Evolutionary conservation across 2,113 vertebrate genomes (phyloP).

Genomic region (Hirundichthys speculiger): DNA sequence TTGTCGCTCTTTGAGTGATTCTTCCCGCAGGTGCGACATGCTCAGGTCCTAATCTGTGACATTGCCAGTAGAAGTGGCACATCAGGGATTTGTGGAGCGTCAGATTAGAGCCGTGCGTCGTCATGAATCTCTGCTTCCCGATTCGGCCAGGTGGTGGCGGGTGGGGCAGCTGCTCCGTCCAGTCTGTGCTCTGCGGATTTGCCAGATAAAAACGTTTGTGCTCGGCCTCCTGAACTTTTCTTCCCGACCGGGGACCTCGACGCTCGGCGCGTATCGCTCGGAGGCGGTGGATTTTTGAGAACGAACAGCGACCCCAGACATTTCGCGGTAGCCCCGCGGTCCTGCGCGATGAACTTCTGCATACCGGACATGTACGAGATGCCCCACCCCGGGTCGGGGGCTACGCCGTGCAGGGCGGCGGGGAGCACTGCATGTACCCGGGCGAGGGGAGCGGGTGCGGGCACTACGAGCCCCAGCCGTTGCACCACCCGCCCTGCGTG

Average conservation of each 20-base stretch:
- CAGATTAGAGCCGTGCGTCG: conserved; percentile 90
- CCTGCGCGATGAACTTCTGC: conserved; percentile 90
- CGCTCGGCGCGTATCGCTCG: neutral
- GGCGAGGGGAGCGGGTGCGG: conserved; percentile 86
- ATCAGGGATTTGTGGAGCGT: conserved; percentile 87
- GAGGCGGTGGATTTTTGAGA: neutral
- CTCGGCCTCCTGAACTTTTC: conserved; percentile 8
- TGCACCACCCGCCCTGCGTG: conserved; percentile 89
- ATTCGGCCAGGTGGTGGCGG: conserved; percentile 79
- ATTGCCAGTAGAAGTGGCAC: conserved; percentile 80
- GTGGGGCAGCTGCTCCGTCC: conserved; percentile 59
- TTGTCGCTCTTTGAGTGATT: neutral
- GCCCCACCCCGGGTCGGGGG: conserved; percentile 83
- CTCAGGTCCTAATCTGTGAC: conserved; percentile 74
- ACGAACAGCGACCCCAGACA: too few species aligned
- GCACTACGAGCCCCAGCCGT: conserved; percentile 86
- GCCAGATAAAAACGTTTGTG: conserved; percentile 80
- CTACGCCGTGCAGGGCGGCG: conserved; percentile 83
- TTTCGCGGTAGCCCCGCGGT: conserved; percentile 12
- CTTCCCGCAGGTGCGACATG: conserved; percentile 26
- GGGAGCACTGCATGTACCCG: conserved; percentile 88
- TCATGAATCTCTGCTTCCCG: conserved; percentile 90
- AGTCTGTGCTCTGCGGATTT: conserved; percentile 46
- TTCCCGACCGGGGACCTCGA: neutral
- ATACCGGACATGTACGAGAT: conserved; percentile 89